Evolutionary conservation across 2,888 invertebrate species (phyloP), one percentile per base, ranked within the genome.

Genomic region (Tetheella fluctuosa): DNA sequence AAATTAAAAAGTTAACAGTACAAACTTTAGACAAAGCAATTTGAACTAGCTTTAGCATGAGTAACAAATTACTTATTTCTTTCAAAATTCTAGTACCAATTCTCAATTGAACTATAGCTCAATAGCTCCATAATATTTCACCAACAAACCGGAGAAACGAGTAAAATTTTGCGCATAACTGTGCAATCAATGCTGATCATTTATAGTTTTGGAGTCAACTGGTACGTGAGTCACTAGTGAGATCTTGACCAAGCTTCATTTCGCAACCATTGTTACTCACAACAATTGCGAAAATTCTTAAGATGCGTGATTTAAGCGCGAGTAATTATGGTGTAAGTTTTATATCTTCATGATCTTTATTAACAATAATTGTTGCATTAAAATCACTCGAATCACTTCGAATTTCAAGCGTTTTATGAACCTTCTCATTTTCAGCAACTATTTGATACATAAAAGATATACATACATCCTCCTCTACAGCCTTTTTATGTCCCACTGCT

Each of bases 241-340:
- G 64, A 63, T 59, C 62, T 63, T 64, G 69, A 57, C 62, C 66
- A 67, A 65, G 67, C 73, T 79, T 73, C 63, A 65, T 83, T 83
- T 69, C 77, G 71, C 77, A 78, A 81, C 68, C 54, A 59, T 60
- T 59, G 64, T 81, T 83, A 76, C 68, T 81, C 81, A 80, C 67
- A 62, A 63, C 39, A 55, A 65, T 81, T 82, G 66, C 76, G 73
- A 70, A 73, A 77, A 64, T 59, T 59, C 58, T 63, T 52, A 64
- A 75, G 67, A 68, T 67, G 69, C 61, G 68, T 68, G 76, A 80
- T 75, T 75, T 77, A 65, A 64, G 48, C 48, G 48, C 48, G 48
- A 48, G 69, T 73, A 68, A 74, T 70, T 62, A 62, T 79, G 77
- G 73, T 72, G 77, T 68, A 76, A 74, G 20, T 17, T 42, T n/a